Percentiles rank a stretch among this genome's conserved stretches.
phyloP scores from a whole-genome alignment of 2,797 vertebrate genomes.

The Vultur gryphus region DNA sequence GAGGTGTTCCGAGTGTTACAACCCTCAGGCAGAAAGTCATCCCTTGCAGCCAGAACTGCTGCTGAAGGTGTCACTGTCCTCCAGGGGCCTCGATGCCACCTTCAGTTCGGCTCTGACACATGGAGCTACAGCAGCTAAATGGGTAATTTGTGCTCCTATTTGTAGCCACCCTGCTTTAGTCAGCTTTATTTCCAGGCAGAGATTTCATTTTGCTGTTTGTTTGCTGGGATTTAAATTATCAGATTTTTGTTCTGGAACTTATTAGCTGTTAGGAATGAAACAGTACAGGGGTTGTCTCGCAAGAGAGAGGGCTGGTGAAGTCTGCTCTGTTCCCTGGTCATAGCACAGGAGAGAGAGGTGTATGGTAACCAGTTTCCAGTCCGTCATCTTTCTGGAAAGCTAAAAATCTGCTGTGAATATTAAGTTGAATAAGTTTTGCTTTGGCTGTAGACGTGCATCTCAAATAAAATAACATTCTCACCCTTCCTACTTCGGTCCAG shows the following conservation, averaged over 20 bases:
- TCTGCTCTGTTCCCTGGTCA: neutral
- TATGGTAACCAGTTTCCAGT: neutral
- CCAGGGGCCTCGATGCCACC: neutral
- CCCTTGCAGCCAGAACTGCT: neutral
- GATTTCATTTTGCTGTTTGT: neutral
- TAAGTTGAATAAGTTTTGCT: neutral
- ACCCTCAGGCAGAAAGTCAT: neutral
- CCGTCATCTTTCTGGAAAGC: neutral
- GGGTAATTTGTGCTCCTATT: neutral
- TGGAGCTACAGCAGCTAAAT: neutral
- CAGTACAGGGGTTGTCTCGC: neutral
- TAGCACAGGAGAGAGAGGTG: neutral
- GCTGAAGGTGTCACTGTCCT: neutral
- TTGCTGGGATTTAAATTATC: neutral
- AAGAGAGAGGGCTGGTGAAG: neutral
- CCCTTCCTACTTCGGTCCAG: neutral
- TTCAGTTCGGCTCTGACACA: too few species aligned
- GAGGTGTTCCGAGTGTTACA: neutral
- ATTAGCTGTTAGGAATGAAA: neutral
- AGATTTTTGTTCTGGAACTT: neutral
- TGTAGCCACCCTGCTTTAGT: neutral
- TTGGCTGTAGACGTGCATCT: neutral
- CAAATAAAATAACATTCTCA: neutral
- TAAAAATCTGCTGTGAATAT: neutral
- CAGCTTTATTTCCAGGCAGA: neutral